Percentiles rank a stretch among this genome's conserved stretches.
phyloP scores from a whole-genome alignment of 37 sponge, comb jelly and placozoan genomes.

The Ianthella basta region DNA sequence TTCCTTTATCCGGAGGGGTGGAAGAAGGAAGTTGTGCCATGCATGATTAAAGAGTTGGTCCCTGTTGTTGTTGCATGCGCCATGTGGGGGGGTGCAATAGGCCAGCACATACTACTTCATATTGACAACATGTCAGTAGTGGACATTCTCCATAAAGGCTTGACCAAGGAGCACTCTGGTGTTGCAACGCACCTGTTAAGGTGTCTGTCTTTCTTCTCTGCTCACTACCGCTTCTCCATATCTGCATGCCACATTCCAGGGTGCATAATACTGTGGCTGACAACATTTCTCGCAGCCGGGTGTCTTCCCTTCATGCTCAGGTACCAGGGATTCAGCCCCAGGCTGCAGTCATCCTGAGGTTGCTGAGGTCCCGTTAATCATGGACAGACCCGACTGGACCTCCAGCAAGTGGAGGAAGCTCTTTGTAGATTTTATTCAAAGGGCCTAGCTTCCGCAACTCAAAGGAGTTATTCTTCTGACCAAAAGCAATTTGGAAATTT shows the following conservation, averaged over 20 bases:
- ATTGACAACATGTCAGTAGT: conserved; percentile 14
- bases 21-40: background rate
- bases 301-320: too few relatives aligned
- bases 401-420: conserved; percentile 19
- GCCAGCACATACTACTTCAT: background rate
- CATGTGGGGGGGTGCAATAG: background rate
- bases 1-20: background rate
- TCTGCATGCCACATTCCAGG: background rate
- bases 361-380: background rate
- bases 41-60: background rate
- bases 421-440: conserved; percentile 23
- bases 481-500: background rate
- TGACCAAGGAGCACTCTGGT: background rate
- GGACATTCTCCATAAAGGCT: background rate
- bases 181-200: background rate
- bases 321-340: too few relatives aligned
- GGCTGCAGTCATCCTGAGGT: too few relatives aligned
- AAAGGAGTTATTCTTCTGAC: conserved; percentile 1
- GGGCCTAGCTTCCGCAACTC: conserved; percentile 26
- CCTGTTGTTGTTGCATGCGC: background rate
- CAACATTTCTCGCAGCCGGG: background rate
- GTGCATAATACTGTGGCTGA: background rate
- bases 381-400: conserved; percentile 33
- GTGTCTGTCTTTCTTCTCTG: background rate
- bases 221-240: background rate